Percentiles rank a stretch among this genome's conserved stretches.
Evolutionary conservation across 2,888 invertebrate genomes (phyloP).

Genomic region (Laothoe populi): DNA sequence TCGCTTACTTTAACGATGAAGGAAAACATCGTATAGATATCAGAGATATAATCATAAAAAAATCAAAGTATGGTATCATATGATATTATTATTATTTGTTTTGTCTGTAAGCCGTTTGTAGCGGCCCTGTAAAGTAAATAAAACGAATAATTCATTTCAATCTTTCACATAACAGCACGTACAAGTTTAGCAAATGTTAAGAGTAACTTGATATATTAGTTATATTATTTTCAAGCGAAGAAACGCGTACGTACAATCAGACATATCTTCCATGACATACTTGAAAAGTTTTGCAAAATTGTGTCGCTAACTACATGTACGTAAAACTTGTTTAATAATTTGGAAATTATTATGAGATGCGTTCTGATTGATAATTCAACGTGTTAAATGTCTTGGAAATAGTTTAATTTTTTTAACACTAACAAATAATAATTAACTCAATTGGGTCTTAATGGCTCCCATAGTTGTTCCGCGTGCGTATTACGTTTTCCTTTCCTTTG

Average conservation of each 20-base stretch:
- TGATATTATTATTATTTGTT: no score
- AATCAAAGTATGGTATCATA: no score
- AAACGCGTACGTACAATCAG: neutral
- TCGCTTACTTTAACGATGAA: no score
- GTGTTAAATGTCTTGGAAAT: neutral
- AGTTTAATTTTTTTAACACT: constrained; percentile 36
- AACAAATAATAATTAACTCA: constrained; percentile 47
- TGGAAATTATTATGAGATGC: neutral
- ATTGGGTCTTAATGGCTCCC: constrained; percentile 56
- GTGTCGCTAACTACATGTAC: no score
- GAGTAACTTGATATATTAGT: neutral
- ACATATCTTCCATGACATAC: no score
- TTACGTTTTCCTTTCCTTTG: constrained; percentile 78
- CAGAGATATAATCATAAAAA: no score
- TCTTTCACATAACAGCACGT: neutral
- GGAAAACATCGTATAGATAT: no score
- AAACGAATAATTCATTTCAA: neutral
- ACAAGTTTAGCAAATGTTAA: neutral
- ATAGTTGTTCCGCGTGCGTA: constrained; percentile 64
- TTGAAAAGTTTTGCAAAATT: no score
- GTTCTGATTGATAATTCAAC: neutral
- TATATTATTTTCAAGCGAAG: neutral
- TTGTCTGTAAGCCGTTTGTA: no score
- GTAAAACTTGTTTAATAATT: neutral
- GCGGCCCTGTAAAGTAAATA: no score